Evolutionary conservation across 2,797 vertebrate genomes (phyloP).

Genomic region (Synaphobranchus kaupii): DNA sequence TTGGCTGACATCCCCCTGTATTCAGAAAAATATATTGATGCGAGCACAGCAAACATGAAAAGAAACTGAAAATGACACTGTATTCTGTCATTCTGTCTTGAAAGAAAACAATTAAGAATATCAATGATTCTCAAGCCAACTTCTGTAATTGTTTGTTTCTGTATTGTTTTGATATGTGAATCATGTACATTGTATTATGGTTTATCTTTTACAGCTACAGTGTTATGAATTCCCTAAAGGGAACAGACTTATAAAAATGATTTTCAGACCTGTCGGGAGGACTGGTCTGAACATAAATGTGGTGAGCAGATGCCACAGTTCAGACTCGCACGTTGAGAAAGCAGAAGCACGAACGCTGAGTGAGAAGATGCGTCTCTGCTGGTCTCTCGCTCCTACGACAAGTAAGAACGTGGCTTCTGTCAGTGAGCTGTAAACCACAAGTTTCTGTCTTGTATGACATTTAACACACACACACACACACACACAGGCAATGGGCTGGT

Average conservation of each 20-base stretch:
- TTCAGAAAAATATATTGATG: background rate
- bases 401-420: conserved; percentile 5
- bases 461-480: conserved; percentile 17
- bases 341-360: background rate
- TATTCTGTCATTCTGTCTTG: background rate
- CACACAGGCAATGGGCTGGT: conserved; percentile 1
- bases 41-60: background rate
- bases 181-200: background rate
- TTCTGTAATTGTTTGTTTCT: background rate
- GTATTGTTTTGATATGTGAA: background rate
- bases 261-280: conserved; percentile 1
- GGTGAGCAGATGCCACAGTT: background rate
- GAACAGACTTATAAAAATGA: background rate
- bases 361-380: conserved; percentile 2
- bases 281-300: conserved; percentile 5
- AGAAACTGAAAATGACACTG: background rate
- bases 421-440: conserved; percentile 3
- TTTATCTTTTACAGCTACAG: background rate
- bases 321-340: background rate
- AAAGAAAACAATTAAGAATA: background rate
- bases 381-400: conserved; percentile 16
- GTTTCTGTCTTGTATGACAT: background rate
- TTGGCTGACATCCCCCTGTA: background rate
- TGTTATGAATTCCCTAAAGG: background rate
- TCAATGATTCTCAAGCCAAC: background rate